Evolutionary conservation across 2,113 vertebrate species (phyloP).

Genomic region (Callaeas wilsoni): DNA sequence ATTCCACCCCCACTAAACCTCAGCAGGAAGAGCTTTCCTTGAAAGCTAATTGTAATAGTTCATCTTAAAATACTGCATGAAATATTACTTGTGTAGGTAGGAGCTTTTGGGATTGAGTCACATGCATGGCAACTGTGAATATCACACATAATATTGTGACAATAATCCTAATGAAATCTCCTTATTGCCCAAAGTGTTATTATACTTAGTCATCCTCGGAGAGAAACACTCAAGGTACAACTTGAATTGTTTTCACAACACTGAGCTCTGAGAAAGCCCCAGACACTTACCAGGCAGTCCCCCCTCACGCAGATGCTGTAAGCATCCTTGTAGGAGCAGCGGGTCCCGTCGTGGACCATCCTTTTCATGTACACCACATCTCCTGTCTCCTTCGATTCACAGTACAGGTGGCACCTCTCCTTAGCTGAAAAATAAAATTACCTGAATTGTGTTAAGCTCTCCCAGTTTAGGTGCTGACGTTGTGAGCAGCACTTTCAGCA

Average conservation of each 20-base stretch:
- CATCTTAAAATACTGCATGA: neutral
- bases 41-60: slow-evolving; percentile 2
- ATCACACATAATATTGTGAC: slow-evolving; percentile 48
- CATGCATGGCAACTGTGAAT: neutral
- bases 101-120: neutral
- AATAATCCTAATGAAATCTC: slow-evolving; percentile 35
- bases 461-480: neutral
- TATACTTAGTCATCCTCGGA: neutral
- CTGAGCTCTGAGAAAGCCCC: neutral
- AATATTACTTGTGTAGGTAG: slow-evolving; percentile 22
- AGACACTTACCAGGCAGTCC: slow-evolving; percentile 85
- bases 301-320: slow-evolving; percentile 93
- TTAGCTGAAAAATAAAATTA: slow-evolving; percentile 74
- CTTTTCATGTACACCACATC: slow-evolving; percentile 89
- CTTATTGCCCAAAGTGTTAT: neutral
- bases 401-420: slow-evolving; percentile 92
- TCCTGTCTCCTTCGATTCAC: slow-evolving; percentile 86
- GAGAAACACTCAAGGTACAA: neutral
- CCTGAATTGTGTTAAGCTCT: neutral
- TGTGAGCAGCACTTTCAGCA: neutral
- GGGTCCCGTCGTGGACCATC: slow-evolving; percentile 87
- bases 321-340: slow-evolving; percentile 94
- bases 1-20: neutral
- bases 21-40: neutral
- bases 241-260: neutral